These are phyloP conservation scores for Myanophis thanlyinensis DNA, from an alignment of 2,113 vertebrate genomes.

Conservation along the genomic window DNA sequence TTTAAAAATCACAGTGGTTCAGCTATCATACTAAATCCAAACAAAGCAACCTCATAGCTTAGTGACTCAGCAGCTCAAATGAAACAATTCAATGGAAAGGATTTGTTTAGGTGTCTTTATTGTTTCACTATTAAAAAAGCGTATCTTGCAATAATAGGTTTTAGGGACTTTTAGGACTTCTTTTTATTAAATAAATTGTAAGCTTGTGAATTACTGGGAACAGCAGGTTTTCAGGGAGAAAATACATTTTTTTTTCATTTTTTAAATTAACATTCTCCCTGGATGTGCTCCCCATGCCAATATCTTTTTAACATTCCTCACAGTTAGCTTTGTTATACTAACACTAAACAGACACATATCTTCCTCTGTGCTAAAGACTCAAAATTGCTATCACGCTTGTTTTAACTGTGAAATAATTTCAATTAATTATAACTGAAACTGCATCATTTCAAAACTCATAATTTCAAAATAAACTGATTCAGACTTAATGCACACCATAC, in stretches of 20 bases:
- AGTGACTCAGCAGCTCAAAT: not conserved
- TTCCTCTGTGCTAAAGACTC: not conserved
- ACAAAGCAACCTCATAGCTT: not conserved
- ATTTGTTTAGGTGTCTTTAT: not conserved
- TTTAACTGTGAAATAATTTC: constrained; percentile 3
- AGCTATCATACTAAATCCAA: not conserved
- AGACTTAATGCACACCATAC: not conserved
- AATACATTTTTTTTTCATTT: not conserved
- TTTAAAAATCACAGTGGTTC: not conserved
- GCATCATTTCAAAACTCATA: not conserved
- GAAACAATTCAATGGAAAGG: not conserved
- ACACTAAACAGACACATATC: not conserved
- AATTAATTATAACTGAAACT: not conserved
- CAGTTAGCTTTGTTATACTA: not conserved
- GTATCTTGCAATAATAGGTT: not conserved
- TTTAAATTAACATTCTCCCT: constrained; percentile 5
- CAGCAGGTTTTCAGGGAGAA: not conserved
- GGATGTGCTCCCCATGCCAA: not conserved
- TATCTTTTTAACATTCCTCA: constrained; percentile 5
- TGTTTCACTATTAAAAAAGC: not conserved
- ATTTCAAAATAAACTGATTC: not conserved
- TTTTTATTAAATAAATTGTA: not conserved
- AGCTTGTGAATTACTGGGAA: not conserved
- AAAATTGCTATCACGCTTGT: not conserved
- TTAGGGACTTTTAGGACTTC: not conserved